Base-by-base conservation (phyloP, 2,888 invertebrate species). In the Tipula unca region DNA sequence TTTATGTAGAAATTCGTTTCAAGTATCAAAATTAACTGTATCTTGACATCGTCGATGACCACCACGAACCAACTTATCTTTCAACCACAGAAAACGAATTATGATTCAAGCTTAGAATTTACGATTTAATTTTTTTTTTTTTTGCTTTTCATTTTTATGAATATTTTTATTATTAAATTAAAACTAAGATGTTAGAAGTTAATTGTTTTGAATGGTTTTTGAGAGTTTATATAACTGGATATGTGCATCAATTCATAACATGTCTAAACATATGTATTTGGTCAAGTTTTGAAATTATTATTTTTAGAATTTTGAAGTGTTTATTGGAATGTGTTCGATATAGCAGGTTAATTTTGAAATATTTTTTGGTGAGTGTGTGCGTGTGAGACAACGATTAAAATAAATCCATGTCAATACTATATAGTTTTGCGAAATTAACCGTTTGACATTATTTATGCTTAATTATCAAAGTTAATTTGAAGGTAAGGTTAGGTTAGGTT, bases 21-120 rank as follows among this genome's bases (percentile, higher is more conserved):
- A 69, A n/a, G n/a, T n/a, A n/a, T n/a, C n/a, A n/a, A n/a, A 69
- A 69, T 69, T 69, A 69, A 69, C 69, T 69, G 69, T 69, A 69
- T 69, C 10, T 69, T 69, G 69, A 69, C 69, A 69, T 25, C 25
- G 25, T 14, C 25, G 25, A 69, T 69, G 69, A 69, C 69, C 69
- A 69, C 69, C 20, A 10, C 25, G 25, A 69, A 69, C 25, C 69
- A 69, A 69, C 25, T 48, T 48, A 48, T 69, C 25, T 25, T 25
- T 25, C 20, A 69, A 69, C 69, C 69, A 25, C 69, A 25, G 3
- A n/a, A n/a, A n/a, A n/a, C n/a, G n/a, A 20, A 25, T 69, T 69
- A 25, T 25, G 20, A 69, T 69, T 69, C n/a, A 69, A 69, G 25
- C 25, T 32, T 69, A 69, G 48, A 25, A 25, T 69, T 69, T 10